Evolutionary conservation across 1,140 invertebrate genomes (phyloP).

Genomic region (Helicoverpa armigera): DNA sequence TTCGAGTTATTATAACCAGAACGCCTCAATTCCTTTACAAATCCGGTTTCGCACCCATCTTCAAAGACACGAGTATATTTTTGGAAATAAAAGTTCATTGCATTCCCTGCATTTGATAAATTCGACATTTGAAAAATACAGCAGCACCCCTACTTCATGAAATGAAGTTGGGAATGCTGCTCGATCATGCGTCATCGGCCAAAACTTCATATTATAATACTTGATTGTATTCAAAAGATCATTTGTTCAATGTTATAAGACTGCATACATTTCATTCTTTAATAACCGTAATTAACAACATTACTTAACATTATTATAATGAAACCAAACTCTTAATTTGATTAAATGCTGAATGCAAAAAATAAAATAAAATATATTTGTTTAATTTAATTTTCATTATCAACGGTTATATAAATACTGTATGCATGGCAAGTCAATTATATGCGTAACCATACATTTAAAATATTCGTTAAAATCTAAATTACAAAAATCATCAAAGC

Average conservation of each 20-base stretch:
- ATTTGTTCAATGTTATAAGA: too few species aligned
- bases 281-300: too few species aligned
- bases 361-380: constrained; percentile 9
- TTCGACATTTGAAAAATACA: not conserved
- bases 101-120: not conserved
- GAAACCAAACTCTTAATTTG: too few species aligned
- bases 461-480: not conserved
- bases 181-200: too few species aligned
- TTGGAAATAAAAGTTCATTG: constrained; percentile 9
- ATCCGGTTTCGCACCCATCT: not conserved
- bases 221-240: too few species aligned
- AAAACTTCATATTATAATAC: too few species aligned
- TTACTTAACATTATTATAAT: too few species aligned
- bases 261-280: too few species aligned
- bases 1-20: not conserved
- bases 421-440: not conserved
- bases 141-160: too few species aligned
- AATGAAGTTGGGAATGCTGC: too few species aligned
- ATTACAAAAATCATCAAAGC: too few species aligned
- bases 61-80: not conserved
- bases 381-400: constrained; percentile 24
- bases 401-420: constrained; percentile 2
- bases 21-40: not conserved
- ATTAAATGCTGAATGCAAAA: not conserved
- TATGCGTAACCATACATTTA: not conserved